Percentiles rank a stretch among this genome's conserved stretches.
phyloP scores from a whole-genome alignment of 2,888 invertebrate species.

The Chironomus riparius region DNA sequence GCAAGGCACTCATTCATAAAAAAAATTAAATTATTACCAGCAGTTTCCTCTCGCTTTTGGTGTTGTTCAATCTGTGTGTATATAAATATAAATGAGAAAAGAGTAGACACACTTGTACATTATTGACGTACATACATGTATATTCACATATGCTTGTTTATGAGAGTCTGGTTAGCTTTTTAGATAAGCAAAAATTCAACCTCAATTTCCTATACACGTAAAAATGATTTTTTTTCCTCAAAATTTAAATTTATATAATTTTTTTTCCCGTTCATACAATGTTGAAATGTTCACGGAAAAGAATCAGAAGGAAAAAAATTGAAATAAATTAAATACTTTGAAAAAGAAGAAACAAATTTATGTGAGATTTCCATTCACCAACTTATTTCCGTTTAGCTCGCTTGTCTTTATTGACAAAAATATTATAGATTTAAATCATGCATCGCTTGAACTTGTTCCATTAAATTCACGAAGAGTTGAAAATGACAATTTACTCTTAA shows the following conservation, averaged over 20 bases:
- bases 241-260: background rate
- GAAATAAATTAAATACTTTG: too few relatives aligned
- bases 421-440: too few relatives aligned
- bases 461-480: too few relatives aligned
- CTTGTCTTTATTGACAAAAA: too few relatives aligned
- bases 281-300: background rate
- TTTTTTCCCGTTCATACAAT: background rate
- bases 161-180: constrained; percentile 27
- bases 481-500: too few relatives aligned
- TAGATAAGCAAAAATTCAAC: constrained; percentile 22
- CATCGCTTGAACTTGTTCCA: too few relatives aligned
- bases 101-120: constrained; percentile 18
- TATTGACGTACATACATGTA: constrained; percentile 19
- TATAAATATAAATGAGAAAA: background rate
- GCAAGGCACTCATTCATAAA: constrained; percentile 24
- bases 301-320: background rate
- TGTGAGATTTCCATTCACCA: too few relatives aligned
- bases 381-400: too few relatives aligned
- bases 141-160: constrained; percentile 24
- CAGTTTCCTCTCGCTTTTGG: constrained; percentile 19
- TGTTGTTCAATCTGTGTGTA: background rate
- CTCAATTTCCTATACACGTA: constrained; percentile 27
- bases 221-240: background rate
- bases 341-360: too few relatives aligned
- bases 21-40: constrained; percentile 26